phyloP scores from a whole-genome alignment of 2,888 invertebrate genomes.

The Dasysyrphus albostriatus region DNA sequence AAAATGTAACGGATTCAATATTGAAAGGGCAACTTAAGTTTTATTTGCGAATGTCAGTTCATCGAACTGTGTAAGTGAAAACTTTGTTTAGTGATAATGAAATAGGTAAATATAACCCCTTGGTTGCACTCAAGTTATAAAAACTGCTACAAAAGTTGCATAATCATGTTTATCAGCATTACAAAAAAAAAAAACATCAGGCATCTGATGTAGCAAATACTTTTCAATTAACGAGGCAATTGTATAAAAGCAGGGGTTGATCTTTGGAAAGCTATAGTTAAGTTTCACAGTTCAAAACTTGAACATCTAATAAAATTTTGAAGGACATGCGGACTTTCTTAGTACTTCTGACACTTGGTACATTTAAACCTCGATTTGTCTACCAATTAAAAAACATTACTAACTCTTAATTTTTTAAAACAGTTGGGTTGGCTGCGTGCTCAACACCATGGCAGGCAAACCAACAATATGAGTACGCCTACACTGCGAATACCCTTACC shows the following conservation, averaged over 20 bases:
- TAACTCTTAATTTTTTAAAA: neutral
- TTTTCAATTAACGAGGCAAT: neutral
- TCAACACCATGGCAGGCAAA: slow-evolving; percentile 86
- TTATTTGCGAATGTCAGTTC: neutral
- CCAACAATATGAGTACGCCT: slow-evolving; percentile 86
- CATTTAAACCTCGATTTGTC: neutral
- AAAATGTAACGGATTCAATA: no score
- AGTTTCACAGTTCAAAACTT: neutral
- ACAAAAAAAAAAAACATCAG: neutral
- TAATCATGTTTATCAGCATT: neutral
- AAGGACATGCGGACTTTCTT: neutral
- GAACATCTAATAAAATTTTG: neutral
- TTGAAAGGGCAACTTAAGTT: no score
- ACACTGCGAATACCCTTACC: slow-evolving; percentile 86
- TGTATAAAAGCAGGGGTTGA: slow-evolving; percentile 2
- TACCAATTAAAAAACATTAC: neutral
- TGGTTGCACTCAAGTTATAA: neutral
- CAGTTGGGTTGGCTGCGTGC: slow-evolving; percentile 81
- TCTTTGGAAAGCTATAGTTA: neutral
- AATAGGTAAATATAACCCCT: no score
- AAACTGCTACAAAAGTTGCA: neutral
- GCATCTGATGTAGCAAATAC: neutral
- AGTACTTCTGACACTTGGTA: neutral
- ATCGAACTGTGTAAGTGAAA: neutral
- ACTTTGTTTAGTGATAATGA: no score